These are phyloP conservation scores for Dissostichus mawsoni DNA, from an alignment of 2,113 vertebrate species.

Conservation along the genomic window DNA sequence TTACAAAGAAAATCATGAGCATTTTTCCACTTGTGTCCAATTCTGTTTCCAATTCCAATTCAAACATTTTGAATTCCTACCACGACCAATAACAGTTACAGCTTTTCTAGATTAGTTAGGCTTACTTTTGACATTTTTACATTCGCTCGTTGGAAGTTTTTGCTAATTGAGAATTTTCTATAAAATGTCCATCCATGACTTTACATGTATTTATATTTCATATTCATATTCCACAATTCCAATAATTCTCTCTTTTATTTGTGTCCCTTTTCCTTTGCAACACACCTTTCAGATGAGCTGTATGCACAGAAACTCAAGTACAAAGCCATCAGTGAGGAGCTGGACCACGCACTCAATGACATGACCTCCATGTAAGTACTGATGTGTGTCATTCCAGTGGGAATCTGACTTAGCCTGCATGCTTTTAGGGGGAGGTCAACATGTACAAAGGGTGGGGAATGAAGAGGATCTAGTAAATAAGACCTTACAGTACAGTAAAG, in stretches of 20 bases:
- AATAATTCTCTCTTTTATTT: background rate
- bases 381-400: slow-evolving; percentile 12
- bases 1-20: too few species aligned
- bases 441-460: too few species aligned
- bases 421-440: background rate
- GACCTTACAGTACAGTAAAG: too few species aligned
- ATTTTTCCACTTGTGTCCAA: too few species aligned
- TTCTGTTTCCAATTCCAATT: too few species aligned
- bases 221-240: background rate
- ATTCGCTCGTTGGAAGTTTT: too few species aligned
- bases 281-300: slow-evolving; percentile 86
- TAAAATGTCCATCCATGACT: background rate
- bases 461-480: too few species aligned
- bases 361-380: slow-evolving; percentile 99
- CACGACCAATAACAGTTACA: too few species aligned
- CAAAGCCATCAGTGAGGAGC: slow-evolving; percentile 99
- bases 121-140: too few species aligned
- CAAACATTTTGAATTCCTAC: too few species aligned
- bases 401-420: background rate
- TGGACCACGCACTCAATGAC: slow-evolving; percentile 99
- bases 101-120: too few species aligned
- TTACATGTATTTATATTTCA: background rate
- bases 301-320: slow-evolving; percentile 99
- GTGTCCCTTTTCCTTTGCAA: background rate
- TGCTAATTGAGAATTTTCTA: too few species aligned